Evolutionary conservation across 2,797 vertebrate genomes (phyloP).

Genomic region (Amphiprion clarkii): DNA sequence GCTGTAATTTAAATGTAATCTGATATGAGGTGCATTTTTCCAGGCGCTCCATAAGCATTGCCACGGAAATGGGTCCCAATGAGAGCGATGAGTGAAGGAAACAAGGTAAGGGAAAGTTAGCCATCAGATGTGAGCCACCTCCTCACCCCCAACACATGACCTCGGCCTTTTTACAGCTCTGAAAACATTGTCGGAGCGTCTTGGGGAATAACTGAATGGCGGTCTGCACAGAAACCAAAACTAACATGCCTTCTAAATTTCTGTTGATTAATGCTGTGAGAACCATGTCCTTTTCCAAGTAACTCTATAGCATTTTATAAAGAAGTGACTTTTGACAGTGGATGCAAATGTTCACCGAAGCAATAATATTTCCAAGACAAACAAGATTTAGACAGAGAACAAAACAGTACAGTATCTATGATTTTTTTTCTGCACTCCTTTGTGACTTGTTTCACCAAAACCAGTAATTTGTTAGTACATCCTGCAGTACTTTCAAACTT

Average conservation of each 20-base stretch:
- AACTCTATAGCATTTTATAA: background rate
- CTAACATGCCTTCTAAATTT: slow-evolving; percentile 32
- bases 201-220: slow-evolving; percentile 31
- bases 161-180: slow-evolving; percentile 23
- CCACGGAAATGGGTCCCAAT: slow-evolving; percentile 44
- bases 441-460: background rate
- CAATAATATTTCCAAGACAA: background rate
- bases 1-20: slow-evolving; percentile 34
- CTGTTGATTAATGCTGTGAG: slow-evolving; percentile 39
- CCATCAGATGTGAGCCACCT: slow-evolving; percentile 35
- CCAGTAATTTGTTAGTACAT: too few species aligned
- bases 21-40: slow-evolving; percentile 15
- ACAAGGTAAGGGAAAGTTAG: slow-evolving; percentile 57
- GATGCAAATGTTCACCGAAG: background rate
- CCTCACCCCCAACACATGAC: slow-evolving; percentile 20
- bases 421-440: background rate
- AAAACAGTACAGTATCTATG: background rate
- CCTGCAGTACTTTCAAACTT: too few species aligned
- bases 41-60: slow-evolving; percentile 7
- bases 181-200: slow-evolving; percentile 37
- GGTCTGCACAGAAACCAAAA: slow-evolving; percentile 47
- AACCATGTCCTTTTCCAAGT: background rate
- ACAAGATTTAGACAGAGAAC: background rate
- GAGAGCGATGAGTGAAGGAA: slow-evolving; percentile 58
- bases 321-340: too few species aligned